These are phyloP conservation scores for Phataginus tetradactyla DNA, from an alignment of 2,797 vertebrate genomes.

Conservation along the genomic window DNA sequence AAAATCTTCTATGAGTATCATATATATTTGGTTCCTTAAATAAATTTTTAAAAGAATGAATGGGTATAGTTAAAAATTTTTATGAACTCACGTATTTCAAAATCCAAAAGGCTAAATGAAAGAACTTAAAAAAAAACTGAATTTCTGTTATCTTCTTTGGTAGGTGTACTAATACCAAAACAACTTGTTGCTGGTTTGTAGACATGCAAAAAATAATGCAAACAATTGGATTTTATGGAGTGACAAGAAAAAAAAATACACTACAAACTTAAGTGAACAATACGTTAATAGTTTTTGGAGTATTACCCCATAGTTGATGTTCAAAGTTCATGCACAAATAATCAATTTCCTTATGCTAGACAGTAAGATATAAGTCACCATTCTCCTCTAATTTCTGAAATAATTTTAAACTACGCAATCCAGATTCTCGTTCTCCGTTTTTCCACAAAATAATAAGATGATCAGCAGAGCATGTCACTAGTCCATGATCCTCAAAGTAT, in stretches of 20 bases:
- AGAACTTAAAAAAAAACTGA: not conserved
- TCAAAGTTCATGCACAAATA: slow-evolving; percentile 11
- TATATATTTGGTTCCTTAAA: not conserved
- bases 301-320: slow-evolving; percentile 25
- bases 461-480: slow-evolving; percentile 96
- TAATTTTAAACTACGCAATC: slow-evolving; percentile 92
- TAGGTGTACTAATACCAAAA: not conserved
- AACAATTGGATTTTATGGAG: not conserved
- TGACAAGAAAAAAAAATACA: not conserved
- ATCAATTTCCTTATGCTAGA: slow-evolving; percentile 65
- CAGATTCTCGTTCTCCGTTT: slow-evolving; percentile 93
- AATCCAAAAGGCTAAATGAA: slow-evolving; percentile 1
- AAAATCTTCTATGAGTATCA: not conserved
- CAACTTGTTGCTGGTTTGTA: not conserved
- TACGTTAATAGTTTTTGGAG: slow-evolving; percentile 27
- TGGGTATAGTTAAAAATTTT: not conserved
- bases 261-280: not conserved
- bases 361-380: slow-evolving; percentile 85
- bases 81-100: not conserved
- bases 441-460: slow-evolving; percentile 97
- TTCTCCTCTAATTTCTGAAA: slow-evolving; percentile 94
- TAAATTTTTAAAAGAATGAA: slow-evolving; percentile 4
- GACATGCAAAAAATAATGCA: not conserved
- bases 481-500: slow-evolving; percentile 91
- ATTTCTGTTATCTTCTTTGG: not conserved